Conservation (phyloP, 2,888 invertebrate species). For the Lycia hirtaria region DNA sequence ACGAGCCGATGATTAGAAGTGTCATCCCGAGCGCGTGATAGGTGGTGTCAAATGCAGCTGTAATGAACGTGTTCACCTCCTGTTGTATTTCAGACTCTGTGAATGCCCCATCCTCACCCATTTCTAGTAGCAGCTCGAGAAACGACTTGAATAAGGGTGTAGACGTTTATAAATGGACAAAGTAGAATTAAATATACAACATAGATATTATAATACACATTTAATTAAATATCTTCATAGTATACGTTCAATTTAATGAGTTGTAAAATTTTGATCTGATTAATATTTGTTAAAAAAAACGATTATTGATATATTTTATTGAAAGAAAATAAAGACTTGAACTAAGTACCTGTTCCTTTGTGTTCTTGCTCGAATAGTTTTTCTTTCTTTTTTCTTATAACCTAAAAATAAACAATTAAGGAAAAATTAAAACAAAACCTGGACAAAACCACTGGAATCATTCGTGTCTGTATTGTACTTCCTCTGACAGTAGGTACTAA, state of each 20-base stretch:
- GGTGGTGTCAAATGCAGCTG: conserved; percentile 25
- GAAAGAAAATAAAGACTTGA: neutral
- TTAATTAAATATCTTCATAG: too few relatives aligned
- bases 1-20: conserved; percentile 13
- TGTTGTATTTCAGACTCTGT: conserved; percentile 46
- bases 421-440: too few relatives aligned
- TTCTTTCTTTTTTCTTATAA: neutral
- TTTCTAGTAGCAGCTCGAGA: conserved; percentile 33
- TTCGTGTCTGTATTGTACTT: too few relatives aligned
- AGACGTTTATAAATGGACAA: neutral
- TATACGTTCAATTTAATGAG: too few relatives aligned
- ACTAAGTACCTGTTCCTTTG: neutral
- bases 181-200: too few relatives aligned
- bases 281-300: too few relatives aligned
- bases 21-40: neutral
- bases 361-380: neutral
- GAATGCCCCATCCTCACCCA: conserved; percentile 30
- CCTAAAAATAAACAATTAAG: neutral
- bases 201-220: too few relatives aligned
- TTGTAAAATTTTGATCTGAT: too few relatives aligned
- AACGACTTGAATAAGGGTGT: conserved; percentile 57
- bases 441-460: too few relatives aligned
- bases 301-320: too few relatives aligned
- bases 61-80: conserved; percentile 47
- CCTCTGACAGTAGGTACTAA: too few relatives aligned